A percentile compares a stretch with the other conserved stretches of the same genome.
phyloP scores from a whole-genome alignment of 2,888 invertebrate species.

The Petrophora chlorosata region DNA sequence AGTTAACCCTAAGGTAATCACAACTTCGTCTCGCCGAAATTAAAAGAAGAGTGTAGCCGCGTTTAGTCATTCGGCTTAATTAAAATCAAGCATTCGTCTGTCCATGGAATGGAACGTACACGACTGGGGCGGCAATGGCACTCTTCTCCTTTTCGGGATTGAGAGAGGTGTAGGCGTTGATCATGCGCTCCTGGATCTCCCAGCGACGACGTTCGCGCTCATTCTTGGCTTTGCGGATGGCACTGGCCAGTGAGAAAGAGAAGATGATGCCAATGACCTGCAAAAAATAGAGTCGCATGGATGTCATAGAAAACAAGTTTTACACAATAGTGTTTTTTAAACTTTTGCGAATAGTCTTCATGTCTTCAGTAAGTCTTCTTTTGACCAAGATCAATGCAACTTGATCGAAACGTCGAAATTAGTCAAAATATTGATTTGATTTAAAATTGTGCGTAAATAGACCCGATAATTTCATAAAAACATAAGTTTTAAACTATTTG shows the following conservation, averaged over 20 bases:
- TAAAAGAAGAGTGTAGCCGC: not conserved
- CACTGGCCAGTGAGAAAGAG: slow-evolving; percentile 93
- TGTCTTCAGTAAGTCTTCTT: no score
- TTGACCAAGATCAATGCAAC: no score
- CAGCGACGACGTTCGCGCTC: slow-evolving; percentile 88
- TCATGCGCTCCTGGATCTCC: slow-evolving; percentile 85
- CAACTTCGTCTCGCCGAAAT: slow-evolving; percentile 8
- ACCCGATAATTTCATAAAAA: no score
- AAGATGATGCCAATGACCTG: slow-evolving; percentile 94
- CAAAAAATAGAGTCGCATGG: slow-evolving; percentile 45
- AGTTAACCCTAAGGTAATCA: slow-evolving; percentile 12
- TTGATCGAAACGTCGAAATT: no score
- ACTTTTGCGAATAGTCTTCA: no score
- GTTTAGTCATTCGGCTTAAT: not conserved
- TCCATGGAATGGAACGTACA: slow-evolving; percentile 80
- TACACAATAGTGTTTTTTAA: no score
- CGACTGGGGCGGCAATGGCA: slow-evolving; percentile 54
- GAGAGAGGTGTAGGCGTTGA: slow-evolving; percentile 77
- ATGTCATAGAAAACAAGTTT: no score
- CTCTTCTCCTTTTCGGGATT: slow-evolving; percentile 67
- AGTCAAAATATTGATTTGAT: no score
- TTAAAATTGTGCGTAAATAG: no score
- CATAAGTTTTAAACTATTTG: no score
- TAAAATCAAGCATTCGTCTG: slow-evolving; percentile 58
- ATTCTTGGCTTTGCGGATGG: slow-evolving; percentile 90